These are phyloP conservation scores for Saguinus imperator DNA, from an alignment of 2,113 vertebrate genomes.

Conservation along the genomic window DNA sequence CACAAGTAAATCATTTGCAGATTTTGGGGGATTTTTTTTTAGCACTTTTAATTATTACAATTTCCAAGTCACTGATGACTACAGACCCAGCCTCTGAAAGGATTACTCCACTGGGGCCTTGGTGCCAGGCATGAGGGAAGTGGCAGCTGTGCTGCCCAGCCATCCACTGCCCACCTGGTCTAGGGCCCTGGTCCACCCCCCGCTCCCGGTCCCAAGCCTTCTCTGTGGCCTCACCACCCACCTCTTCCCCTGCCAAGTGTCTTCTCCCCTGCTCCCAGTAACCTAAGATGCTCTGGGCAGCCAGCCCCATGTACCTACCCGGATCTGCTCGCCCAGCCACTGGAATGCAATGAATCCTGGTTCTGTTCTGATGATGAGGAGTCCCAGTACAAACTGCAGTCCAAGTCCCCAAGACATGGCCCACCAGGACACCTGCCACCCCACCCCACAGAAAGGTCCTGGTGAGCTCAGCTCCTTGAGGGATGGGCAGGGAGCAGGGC, in stretches of 20 bases:
- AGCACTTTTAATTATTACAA: too few relatives aligned
- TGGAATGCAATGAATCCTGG: conserved; percentile 90
- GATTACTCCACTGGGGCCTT: too few relatives aligned
- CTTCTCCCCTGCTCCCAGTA: background rate
- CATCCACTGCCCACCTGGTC: accelerated
- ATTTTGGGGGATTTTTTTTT: too few relatives aligned
- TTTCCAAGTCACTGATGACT: too few relatives aligned
- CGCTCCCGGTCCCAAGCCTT: too few relatives aligned
- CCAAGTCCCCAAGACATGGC: conserved; percentile 93
- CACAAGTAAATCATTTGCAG: too few relatives aligned
- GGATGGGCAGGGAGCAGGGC: background rate
- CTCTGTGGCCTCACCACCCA: background rate
- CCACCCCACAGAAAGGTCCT: background rate
- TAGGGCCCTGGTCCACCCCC: background rate
- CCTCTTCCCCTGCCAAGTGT: too few relatives aligned
- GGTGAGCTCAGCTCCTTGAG: background rate
- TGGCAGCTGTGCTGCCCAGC: background rate
- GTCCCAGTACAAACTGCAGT: conserved; percentile 91
- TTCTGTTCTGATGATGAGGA: conserved; percentile 93
- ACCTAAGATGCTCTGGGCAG: background rate
- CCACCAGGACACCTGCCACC: conserved; percentile 90
- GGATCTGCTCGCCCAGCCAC: conserved; percentile 94
- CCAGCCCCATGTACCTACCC: conserved; percentile 82
- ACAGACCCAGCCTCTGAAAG: too few relatives aligned
- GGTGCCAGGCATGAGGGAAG: too few relatives aligned